Percentiles rank a stretch among this genome's conserved stretches.
phyloP scores from a whole-genome alignment of 2,797 vertebrate species.

The Apogon hyalosoma region DNA sequence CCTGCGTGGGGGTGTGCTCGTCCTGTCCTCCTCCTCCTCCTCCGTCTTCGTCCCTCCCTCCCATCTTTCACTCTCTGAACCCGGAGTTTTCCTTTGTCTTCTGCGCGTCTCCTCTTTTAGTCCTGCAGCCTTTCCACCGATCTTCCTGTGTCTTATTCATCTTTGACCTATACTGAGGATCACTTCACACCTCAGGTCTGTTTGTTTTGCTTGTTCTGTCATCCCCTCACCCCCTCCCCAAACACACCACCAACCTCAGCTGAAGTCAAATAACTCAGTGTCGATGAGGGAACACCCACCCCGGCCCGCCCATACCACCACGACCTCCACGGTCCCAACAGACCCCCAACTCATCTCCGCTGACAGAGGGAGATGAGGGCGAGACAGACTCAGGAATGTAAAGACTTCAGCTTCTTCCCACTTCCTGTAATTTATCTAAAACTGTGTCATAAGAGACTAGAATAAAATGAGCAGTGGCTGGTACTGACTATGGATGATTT shows the following conservation, averaged over 20 bases:
- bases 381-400: slow-evolving; percentile 68
- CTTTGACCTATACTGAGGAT: slow-evolving; percentile 75
- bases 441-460: slow-evolving; percentile 10
- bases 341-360: slow-evolving; percentile 70
- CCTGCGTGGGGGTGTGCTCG: slow-evolving; percentile 68
- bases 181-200: slow-evolving; percentile 84
- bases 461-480: not conserved
- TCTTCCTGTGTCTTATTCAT: slow-evolving; percentile 62
- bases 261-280: slow-evolving; percentile 80
- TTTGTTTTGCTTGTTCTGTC: slow-evolving; percentile 89
- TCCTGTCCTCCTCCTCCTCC: slow-evolving; percentile 31
- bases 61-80: slow-evolving; percentile 51
- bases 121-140: slow-evolving; percentile 26
- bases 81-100: slow-evolving; percentile 29
- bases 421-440: slow-evolving; percentile 55
- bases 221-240: slow-evolving; percentile 49
- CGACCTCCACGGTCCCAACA: slow-evolving; percentile 64
- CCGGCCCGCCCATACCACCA: slow-evolving; percentile 51
- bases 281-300: slow-evolving; percentile 70
- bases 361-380: slow-evolving; percentile 71
- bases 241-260: slow-evolving; percentile 27
- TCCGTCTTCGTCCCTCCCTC: slow-evolving; percentile 20
- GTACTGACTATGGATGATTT: slow-evolving; percentile 1
- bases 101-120: slow-evolving; percentile 19
- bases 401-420: slow-evolving; percentile 35